Conservation (phyloP, 2,797 vertebrate genomes). For the Leptodactylus fallax region DNA sequence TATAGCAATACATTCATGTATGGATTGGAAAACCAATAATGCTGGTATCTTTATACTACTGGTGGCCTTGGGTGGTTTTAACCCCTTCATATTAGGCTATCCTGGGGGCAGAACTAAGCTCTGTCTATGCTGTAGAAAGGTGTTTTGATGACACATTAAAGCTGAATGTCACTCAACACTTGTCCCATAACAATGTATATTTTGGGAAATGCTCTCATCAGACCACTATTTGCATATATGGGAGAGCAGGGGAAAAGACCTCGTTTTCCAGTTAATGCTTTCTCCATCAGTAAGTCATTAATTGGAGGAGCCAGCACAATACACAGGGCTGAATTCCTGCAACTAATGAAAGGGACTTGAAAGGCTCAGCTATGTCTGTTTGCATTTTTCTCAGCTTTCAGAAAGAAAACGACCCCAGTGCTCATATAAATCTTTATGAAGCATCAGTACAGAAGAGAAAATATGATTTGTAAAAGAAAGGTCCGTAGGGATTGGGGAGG, state of each 20-base stretch:
- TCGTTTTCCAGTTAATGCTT: conserved; percentile 61
- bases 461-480: conserved; percentile 45
- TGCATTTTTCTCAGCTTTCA: conserved; percentile 62
- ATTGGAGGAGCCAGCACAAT: conserved; percentile 57
- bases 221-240: conserved; percentile 62
- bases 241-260: conserved; percentile 49
- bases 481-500: conserved; percentile 32
- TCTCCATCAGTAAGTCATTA: conserved; percentile 63
- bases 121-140: conserved; percentile 35
- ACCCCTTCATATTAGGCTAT: background rate
- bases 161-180: conserved; percentile 43
- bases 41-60: background rate
- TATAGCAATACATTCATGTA: background rate
- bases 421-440: conserved; percentile 49
- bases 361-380: conserved; percentile 53
- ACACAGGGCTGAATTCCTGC: conserved; percentile 56
- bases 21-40: conserved; percentile 11
- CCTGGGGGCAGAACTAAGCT: background rate
- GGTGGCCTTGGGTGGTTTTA: conserved; percentile 32
- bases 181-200: conserved; percentile 51
- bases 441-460: conserved; percentile 26
- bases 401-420: conserved; percentile 38
- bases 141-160: conserved; percentile 61
- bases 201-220: conserved; percentile 59
- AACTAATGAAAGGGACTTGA: conserved; percentile 61